Base-by-base conservation (phyloP, 1,140 invertebrate genomes). In the Saccostrea glomerata region DNA sequence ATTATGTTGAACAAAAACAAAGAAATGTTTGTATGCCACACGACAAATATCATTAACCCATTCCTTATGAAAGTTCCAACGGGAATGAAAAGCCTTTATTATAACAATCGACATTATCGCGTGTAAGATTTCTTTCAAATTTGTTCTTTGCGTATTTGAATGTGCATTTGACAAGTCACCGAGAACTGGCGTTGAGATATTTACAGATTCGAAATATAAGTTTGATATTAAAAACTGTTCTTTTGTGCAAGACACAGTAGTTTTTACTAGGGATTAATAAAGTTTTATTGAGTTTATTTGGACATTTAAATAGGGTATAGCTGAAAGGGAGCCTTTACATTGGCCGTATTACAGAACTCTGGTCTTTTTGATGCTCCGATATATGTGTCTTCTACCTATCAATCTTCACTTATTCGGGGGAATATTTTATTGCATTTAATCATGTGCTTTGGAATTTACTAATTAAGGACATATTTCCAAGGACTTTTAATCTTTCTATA, bases 261-360 rank as follows among this genome's bases (percentile, higher is more conserved):
- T 77, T 77, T 77, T 77, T 77, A 77, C 70, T 77, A 77, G 70
- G 70, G 70, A 77, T 77, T 77, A 77, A 77, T 77, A 77, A 77
- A 77, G 70, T 77, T 77, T 77, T 77, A 77, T 77, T 77, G 70
- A 77, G 70, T 77, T 77, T 77, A 77, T 77, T 77, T 77, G 70
- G 70, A 77, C 70, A 77, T 77, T 77, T 77, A 77, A 77, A 77
- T 25, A 30, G 25, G 60, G 30, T 36, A 30, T 36, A 25, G 23
- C 30, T 25, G 30, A 77, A 77, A 77, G 70, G 70, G 70, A 77
- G 70, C 23, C 11, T 77, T 36, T 77, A 77, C 70, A 77, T 25
- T 77, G 70, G 70, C 70, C 70, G 30, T 77, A 77, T 77, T 77
- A 77, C 70, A 77, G 70, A 77, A 77, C 70, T 25, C 70, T 77